Base-by-base conservation (phyloP, 2,888 invertebrate genomes). In the Colostygia pectinataria region DNA sequence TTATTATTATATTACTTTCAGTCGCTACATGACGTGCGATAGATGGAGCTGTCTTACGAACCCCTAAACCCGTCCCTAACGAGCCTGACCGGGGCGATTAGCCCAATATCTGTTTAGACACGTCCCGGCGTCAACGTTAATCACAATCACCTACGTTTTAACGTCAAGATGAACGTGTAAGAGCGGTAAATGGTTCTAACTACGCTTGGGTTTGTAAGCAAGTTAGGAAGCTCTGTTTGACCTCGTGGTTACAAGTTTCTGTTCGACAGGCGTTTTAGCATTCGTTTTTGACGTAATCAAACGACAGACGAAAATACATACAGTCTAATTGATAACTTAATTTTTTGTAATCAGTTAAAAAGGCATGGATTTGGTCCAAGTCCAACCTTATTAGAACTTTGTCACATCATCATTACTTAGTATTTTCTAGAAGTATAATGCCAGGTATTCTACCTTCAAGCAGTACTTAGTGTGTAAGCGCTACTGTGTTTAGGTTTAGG, bases 71-170 rank as follows among this genome's bases (percentile, higher is more conserved):
- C 2, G 5, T 18, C 18, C 15, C 66, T 76, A 77, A 77, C 76
- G 77, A 77, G 71, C 62, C 56, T 62, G 62, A 56, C 43, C 57
- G 53, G n/a, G n/a, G 52, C 63, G 63, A 80, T 79, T 79, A 75
- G 65, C 74, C 54, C 77, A 80, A 80, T 80, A 78, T 69, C 73
- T 66, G 71, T 65, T 77, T 77, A 78, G 80, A 63, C 80, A 79
- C 80, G 80, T 61, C 43, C 59, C 47, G 58, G 59, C 70, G 66
- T 70, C 70, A 68, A 63, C 66, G 68, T 74, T 76, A 77, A 79
- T 77, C 74, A 66, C 71, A 73, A 69, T 71, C 66, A 68, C 63
- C 54, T 59, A 60, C 55, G 55, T 58, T 65, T 38, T 41, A 50
- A 45, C 55, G 53, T 63, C 56, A 59, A 65, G 59, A 59, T 53